These are phyloP conservation scores for Trididemnum nubilum DNA, from an alignment of 23 tunicate species.

Conservation along the genomic window DNA sequence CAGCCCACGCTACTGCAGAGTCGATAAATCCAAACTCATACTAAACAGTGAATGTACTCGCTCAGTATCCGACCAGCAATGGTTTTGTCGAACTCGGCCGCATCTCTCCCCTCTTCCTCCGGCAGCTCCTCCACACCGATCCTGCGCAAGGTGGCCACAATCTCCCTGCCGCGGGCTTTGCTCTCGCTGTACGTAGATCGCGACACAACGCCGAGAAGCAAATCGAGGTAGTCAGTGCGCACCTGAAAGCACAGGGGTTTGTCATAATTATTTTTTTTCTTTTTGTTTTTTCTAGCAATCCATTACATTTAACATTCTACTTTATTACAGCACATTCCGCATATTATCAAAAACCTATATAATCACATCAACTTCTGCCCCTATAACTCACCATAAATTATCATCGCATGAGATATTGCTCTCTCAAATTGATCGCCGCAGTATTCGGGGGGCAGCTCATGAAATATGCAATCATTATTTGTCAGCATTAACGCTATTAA, in stretches of 20 bases:
- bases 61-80: constrained; percentile 48
- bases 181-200: constrained; percentile 54
- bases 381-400: no score
- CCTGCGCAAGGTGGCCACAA: constrained; percentile 36
- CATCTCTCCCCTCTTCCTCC: constrained; percentile 2
- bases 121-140: constrained; percentile 63
- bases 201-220: constrained; percentile 48
- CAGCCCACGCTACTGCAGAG: no score
- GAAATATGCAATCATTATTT: no score
- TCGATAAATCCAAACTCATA: no score
- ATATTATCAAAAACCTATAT: no score
- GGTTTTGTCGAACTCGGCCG: constrained; percentile 67
- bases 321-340: no score
- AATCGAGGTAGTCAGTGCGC: constrained; percentile 77
- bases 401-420: no score
- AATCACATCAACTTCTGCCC: no score
- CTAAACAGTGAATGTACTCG: background rate
- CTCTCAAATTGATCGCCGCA: no score
- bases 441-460: no score
- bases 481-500: no score
- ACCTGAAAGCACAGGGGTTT: no score
- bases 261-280: background rate
- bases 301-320: background rate
- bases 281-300: background rate
- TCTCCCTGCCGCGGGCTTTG: constrained; percentile 49